A percentile compares a stretch with the other conserved stretches of the same genome.
Conservation (phyloP, 2,888 invertebrate species). For the Prosapia bicincta region DNA sequence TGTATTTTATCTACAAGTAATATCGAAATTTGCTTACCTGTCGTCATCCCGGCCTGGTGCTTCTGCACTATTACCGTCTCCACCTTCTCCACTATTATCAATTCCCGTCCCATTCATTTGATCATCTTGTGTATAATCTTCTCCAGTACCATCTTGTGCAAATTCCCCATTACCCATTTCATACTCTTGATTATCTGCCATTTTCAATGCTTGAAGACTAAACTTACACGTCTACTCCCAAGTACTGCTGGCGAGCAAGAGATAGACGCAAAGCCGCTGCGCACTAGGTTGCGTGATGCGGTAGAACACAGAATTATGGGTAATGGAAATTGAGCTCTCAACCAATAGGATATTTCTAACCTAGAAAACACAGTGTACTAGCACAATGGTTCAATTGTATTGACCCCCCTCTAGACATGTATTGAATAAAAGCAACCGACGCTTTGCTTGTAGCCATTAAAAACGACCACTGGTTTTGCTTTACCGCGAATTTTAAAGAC, state of each 20-base stretch:
- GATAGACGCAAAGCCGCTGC: conserved; percentile 11
- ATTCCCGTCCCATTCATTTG: conserved; percentile 51
- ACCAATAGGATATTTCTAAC: background rate
- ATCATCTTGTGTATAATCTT: conserved; percentile 58
- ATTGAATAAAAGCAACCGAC: background rate
- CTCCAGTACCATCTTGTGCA: conserved; percentile 47
- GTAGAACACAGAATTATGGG: background rate
- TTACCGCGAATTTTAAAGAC: background rate
- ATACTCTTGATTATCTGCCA: conserved; percentile 29
- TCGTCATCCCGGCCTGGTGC: conserved; percentile 75
- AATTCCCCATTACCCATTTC: conserved; percentile 34
- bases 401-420: background rate
- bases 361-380: too few species aligned
- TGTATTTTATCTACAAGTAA: too few species aligned
- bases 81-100: conserved; percentile 63
- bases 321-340: background rate
- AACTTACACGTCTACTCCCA: conserved; percentile 20
- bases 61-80: conserved; percentile 69
- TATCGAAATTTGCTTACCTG: conserved; percentile 42
- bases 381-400: background rate
- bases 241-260: conserved; percentile 27
- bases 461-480: background rate
- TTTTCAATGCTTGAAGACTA: conserved; percentile 16
- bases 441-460: background rate
- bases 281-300: conserved; percentile 3